Percentiles rank a stretch among this genome's conserved stretches.
phyloP scores from a whole-genome alignment of 2,797 vertebrate species.

The Morus bassanus region DNA sequence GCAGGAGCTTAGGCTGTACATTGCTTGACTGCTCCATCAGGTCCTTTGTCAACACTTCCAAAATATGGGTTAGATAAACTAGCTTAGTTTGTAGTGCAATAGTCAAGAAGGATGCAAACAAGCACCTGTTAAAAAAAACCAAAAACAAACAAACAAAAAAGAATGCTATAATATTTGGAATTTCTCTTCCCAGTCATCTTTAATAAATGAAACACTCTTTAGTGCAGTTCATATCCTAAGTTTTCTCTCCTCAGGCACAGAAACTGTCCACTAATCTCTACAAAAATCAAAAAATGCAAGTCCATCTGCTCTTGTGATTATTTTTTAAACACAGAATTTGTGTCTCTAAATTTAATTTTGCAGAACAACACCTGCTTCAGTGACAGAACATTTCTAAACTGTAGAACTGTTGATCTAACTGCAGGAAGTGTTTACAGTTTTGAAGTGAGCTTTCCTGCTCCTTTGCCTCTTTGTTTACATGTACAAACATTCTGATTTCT shows the following conservation, averaged over 20 bases:
- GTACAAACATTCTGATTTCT: constrained; percentile 7
- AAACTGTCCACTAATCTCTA: constrained; percentile 1
- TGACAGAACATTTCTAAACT: constrained; percentile 27
- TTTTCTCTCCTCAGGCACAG: not conserved
- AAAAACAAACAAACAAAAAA: not conserved
- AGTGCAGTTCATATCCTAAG: not conserved
- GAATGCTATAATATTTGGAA: not conserved
- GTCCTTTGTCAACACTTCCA: constrained; percentile 86
- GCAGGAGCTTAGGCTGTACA: constrained; percentile 88
- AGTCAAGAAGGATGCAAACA: constrained; percentile 89
- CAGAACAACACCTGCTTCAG: constrained; percentile 40
- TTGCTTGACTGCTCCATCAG: constrained; percentile 90
- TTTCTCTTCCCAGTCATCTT: not conserved
- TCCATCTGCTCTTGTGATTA: constrained; percentile 45
- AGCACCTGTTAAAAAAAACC: constrained; percentile 79
- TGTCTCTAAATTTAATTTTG: constrained; percentile 16
- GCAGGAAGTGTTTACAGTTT: constrained; percentile 49
- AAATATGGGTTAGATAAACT: constrained; percentile 88
- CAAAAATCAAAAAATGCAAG: constrained; percentile 4
- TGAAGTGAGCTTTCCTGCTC: constrained; percentile 18
- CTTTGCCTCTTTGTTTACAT: constrained; percentile 20
- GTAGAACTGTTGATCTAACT: constrained; percentile 19
- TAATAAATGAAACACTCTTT: not conserved
- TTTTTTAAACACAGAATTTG: constrained; percentile 13
- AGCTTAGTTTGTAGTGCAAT: constrained; percentile 91